Base-by-base conservation (phyloP, 1,140 invertebrate genomes). In the Goniozus legneri region DNA sequence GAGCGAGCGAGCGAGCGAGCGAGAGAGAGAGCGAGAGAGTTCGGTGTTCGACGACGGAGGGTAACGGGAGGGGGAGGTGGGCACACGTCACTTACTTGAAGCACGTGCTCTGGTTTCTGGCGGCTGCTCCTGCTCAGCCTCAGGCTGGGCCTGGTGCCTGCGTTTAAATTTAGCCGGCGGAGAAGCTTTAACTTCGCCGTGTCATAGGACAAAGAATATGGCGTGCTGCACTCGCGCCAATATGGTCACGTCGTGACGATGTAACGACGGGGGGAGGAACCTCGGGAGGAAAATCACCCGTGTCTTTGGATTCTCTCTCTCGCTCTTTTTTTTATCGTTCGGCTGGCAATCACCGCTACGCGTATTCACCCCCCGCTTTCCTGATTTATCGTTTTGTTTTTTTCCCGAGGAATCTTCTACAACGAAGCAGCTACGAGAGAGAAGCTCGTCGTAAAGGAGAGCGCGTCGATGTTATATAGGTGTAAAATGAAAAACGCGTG, bases 101-200 rank as follows among this genome's bases (percentile, higher is more conserved):
- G 68, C 71, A 75, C 73, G 73, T 75, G 73, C 70, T 75, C 69
- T 58, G 67, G 58, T 74, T 74, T 74, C 69, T 73, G 67, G 69
- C 69, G 67, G 65, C 63, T 62, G 69, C 62, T 70, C 58, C 65
- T 65, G 65, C 67, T 69, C 65, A 68, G 54, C 59, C 52, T 66
- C 60, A 54, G 58, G 55, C 56, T 54, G 55, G 54, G 30, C 47
- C 48, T 56, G 58, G 48, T 56, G 56, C 52, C 47, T 50, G 51
- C 51, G 55, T 56, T 64, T 65, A 65, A 64, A 45, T 64, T 64
- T 65, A 65, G 67, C 63, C 56, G 52, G 51, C 52, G n/a, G n/a
- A 52, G 56, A 56, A 60, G 56, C 53, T 60, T 67, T 64, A 64
- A 66, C 66, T 66, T 58, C 56, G 60, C 54, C 62, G 54, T 61